A percentile compares a stretch with the other conserved stretches of the same genome.
These are phyloP conservation scores for Pipra filicauda DNA, from an alignment of 2,113 vertebrate genomes.

Conservation along the genomic window DNA sequence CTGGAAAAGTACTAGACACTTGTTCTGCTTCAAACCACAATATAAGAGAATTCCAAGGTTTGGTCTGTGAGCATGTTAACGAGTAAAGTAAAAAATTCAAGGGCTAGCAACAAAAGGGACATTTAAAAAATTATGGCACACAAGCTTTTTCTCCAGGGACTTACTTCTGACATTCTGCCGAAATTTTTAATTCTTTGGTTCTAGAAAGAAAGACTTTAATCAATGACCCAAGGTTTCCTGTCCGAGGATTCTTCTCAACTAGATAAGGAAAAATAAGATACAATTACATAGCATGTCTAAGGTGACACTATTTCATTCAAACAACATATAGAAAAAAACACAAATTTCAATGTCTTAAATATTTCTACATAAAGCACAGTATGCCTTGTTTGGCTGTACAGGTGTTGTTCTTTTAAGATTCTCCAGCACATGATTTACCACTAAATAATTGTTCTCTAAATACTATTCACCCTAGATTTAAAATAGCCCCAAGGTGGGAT, in stretches of 20 bases:
- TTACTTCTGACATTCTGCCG: slow-evolving; percentile 98
- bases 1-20: neutral
- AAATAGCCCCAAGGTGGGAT: neutral
- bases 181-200: slow-evolving; percentile 98
- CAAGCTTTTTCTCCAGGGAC: slow-evolving; percentile 35
- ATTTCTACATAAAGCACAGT: neutral
- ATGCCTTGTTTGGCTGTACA: neutral
- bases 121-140: neutral
- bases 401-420: neutral
- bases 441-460: neutral
- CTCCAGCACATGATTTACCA: neutral
- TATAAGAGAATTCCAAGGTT: neutral
- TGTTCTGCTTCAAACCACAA: neutral
- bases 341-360: neutral
- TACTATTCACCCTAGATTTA: neutral
- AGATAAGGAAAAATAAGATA: slow-evolving; percentile 1
- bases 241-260: slow-evolving; percentile 97
- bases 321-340: neutral
- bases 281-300: neutral
- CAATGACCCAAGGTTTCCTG: slow-evolving; percentile 90
- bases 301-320: neutral
- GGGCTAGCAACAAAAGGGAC: neutral
- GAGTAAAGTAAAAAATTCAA: neutral
- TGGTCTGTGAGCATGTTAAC: neutral
- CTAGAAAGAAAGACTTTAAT: slow-evolving; percentile 93